Evolutionary conservation across 2,797 vertebrate species (phyloP).

Genomic region (Chloroceryle inda): DNA sequence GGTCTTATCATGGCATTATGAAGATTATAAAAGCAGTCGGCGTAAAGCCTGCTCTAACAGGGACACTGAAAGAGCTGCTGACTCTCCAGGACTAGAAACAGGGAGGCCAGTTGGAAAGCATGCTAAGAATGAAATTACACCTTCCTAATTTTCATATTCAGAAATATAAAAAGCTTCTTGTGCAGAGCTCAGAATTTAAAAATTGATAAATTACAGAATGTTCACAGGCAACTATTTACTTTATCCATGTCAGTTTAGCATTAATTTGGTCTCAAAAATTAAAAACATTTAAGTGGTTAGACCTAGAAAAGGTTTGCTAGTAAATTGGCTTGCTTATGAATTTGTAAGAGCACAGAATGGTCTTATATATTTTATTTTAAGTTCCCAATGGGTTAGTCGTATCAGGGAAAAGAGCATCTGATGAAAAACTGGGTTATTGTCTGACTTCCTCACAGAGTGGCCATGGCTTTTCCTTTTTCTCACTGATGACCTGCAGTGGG

Average conservation of each 20-base stretch:
- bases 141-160: neutral
- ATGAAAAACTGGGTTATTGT: neutral
- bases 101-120: neutral
- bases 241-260: neutral
- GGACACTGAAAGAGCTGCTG: neutral
- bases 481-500: slow-evolving; percentile 16
- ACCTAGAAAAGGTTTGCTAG: neutral
- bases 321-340: neutral
- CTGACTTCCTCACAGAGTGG: neutral
- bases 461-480: neutral
- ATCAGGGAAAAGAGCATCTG: neutral
- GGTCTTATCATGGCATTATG: neutral
- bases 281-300: neutral
- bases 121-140: neutral
- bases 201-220: neutral
- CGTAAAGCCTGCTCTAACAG: neutral
- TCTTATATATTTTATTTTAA: neutral
- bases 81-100: neutral
- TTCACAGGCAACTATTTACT: neutral
- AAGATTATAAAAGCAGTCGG: neutral
- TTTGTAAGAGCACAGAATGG: neutral
- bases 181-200: neutral
- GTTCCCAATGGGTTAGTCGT: neutral
- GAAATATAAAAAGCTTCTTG: neutral
- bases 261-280: neutral